Evolutionary conservation across 2,888 invertebrate genomes (phyloP), one percentile per base, ranked within the genome.

Genomic region (Conistra vaccinii): DNA sequence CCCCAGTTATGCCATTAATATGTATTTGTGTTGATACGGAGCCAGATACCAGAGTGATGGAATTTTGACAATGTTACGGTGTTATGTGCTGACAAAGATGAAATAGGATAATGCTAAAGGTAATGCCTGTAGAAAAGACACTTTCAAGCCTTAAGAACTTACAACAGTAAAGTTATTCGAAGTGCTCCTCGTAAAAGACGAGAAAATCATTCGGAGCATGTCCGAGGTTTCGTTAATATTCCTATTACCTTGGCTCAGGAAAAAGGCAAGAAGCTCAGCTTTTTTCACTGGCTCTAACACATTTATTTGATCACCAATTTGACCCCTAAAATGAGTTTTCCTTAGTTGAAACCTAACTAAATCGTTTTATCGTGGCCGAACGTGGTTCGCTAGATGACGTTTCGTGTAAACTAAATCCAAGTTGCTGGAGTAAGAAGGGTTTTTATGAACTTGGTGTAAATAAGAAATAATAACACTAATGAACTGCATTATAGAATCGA

Each of bases 291-390:
- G 69, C 74, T 60, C 75, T 75, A 83, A 84, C 78, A 69, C 80
- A 78, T 83, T 88, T 62, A 71, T 39, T 80, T 69, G 51, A 80
- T 86, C 75, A 75, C 85, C 80, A 81, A 80, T 85, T 86, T 78
- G 76, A 85, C 83, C 88, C 87, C 63, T 58, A 70, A 80, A 86
- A 83, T 71, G 81, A 85, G 83, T 76, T 83, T 75, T 62, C 70
- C 66, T 72, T 63, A 61, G 69, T 73, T 77, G 73, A 83, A 76
- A 73, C 80, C 69, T 69, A 72, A 69, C 53, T 76, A 80, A 84
- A 79, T 79, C 82, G 76, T 69, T 85, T 88, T 85, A 86, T 72
- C 78, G 65, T 58, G 60, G 32, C 66, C 55, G 32, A 75, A 76
- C 61, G 58, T 74, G 72, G 63, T 71, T 55, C 48, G 5, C 61